Evolutionary conservation across 2,797 vertebrate species (phyloP), one percentile per base, ranked within the genome.

Genomic region (Delichon dasypus): DNA sequence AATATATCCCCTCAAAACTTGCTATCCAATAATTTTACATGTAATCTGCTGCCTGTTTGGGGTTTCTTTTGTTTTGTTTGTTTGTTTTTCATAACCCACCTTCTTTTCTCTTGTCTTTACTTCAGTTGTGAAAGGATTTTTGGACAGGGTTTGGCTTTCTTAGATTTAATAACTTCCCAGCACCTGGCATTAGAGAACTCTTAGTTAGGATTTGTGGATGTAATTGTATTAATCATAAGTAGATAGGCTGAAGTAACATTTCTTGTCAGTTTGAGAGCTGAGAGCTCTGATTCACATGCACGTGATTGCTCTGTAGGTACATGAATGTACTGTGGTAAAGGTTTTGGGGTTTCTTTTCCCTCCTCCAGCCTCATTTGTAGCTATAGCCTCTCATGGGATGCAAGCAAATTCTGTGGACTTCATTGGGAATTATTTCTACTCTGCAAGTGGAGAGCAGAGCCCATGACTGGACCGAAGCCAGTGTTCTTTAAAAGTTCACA

Each of bases 401-500:
- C 13, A 67, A 64, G n/a, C 32, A 83, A 61, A 40, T 89, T 80
- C 79, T 76, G 66, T 82, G 65, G 53, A 81, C 48, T 89, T 91
- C 42, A 61, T 4, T 78, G 65, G 72, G 64, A 94, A 72, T 94
- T 94, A 85, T 57, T 92, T n/a, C 36, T 88, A 21, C 30, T 90
- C 80, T 90, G 73, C 65, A 73, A 95, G 38, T 21, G 32, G 58
- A 90, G 66, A 94, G 88, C 84, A 81, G 64, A 88, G 48, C 58
- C 86, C 50, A 50, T 27, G 92, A 30, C 75, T 97, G 97, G 97
- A 96, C 3, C 4, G 25, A 74, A 88, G 94, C 96, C 97, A 97
- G 29, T 0, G 36, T 96, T 94, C 81, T 95, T 89, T 96, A 82
- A 62, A 74, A 89, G 77, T 94, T 97, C 96, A 93, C 90, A 95